Percentiles rank a stretch among this genome's conserved stretches.
Conservation (phyloP, 1,140 invertebrate species). For the Zaprionus kolodkinae region DNA sequence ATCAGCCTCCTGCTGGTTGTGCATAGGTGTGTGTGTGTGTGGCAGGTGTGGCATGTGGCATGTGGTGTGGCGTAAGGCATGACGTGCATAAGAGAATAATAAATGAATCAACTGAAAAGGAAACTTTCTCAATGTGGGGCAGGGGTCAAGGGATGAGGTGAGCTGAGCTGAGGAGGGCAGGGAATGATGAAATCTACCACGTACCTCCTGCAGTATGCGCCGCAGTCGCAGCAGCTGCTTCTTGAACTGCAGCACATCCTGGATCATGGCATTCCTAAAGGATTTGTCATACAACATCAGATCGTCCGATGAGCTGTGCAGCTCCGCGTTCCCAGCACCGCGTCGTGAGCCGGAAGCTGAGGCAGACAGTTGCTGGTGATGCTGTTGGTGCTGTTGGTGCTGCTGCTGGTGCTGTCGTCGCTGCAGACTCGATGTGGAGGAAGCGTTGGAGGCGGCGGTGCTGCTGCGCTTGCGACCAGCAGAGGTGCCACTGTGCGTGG, state of each 20-base stretch:
- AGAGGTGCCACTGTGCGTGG: slow-evolving; percentile 62
- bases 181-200: slow-evolving; percentile 2
- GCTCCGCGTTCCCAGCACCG: slow-evolving; percentile 54
- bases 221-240: slow-evolving; percentile 88
- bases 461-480: slow-evolving; percentile 57
- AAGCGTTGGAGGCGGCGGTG: slow-evolving; percentile 67
- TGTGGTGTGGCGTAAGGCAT: slow-evolving; percentile 23
- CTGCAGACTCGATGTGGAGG: slow-evolving; percentile 74
- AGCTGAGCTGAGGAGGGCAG: neutral
- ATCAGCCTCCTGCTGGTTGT: slow-evolving; percentile 55
- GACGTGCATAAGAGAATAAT: slow-evolving; percentile 36
- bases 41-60: slow-evolving; percentile 20
- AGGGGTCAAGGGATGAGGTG: neutral
- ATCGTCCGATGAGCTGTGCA: slow-evolving; percentile 84
- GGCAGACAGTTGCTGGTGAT: slow-evolving; percentile 27
- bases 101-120: slow-evolving; percentile 21
- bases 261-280: slow-evolving; percentile 86
- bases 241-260: slow-evolving; percentile 89
- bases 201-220: slow-evolving; percentile 88
- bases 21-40: slow-evolving; percentile 38
- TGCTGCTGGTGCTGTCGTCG: slow-evolving; percentile 65
- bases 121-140: neutral
- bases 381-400: no score
- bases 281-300: slow-evolving; percentile 84
- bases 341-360: slow-evolving; percentile 33